phyloP scores from a whole-genome alignment of 2,888 invertebrate species.

The Drosophila anomalata region DNA sequence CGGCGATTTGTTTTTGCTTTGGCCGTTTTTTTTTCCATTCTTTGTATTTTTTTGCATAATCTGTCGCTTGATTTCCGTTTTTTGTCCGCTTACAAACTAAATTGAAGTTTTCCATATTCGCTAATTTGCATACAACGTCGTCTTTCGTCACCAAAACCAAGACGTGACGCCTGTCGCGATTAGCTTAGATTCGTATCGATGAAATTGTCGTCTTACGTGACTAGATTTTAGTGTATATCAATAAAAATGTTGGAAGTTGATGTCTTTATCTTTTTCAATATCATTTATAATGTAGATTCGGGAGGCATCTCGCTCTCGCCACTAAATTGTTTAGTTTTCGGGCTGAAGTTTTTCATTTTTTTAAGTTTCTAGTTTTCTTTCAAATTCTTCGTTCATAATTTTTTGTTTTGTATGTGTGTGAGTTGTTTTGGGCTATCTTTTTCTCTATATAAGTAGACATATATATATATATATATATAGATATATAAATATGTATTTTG shows the following conservation, averaged over 20 bases:
- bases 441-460: conserved; percentile 40
- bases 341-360: background rate
- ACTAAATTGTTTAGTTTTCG: background rate
- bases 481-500: conserved; percentile 35
- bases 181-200: conserved; percentile 43
- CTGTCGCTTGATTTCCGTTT: conserved; percentile 37
- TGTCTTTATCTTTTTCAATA: conserved; percentile 1
- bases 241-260: conserved; percentile 61
- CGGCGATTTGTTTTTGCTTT: conserved; percentile 15
- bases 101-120: conserved; percentile 48
- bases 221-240: conserved; percentile 44
- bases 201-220: conserved; percentile 37
- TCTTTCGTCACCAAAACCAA: conserved; percentile 13
- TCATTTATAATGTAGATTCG: conserved; percentile 2
- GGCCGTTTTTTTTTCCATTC: conserved; percentile 25
- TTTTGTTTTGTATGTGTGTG: conserved; percentile 13
- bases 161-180: conserved; percentile 1
- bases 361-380: background rate
- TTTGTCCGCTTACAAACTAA: conserved; percentile 58
- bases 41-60: conserved; percentile 47
- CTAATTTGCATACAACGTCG: conserved; percentile 37
- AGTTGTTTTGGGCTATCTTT: conserved; percentile 10
- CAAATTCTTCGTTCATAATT: conserved; percentile 16
- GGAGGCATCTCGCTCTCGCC: background rate
- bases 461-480: conserved; percentile 35